These are phyloP conservation scores for Patiria miniata DNA, from an alignment of 35 echinoderm and acorn worm species.

Conservation along the genomic window DNA sequence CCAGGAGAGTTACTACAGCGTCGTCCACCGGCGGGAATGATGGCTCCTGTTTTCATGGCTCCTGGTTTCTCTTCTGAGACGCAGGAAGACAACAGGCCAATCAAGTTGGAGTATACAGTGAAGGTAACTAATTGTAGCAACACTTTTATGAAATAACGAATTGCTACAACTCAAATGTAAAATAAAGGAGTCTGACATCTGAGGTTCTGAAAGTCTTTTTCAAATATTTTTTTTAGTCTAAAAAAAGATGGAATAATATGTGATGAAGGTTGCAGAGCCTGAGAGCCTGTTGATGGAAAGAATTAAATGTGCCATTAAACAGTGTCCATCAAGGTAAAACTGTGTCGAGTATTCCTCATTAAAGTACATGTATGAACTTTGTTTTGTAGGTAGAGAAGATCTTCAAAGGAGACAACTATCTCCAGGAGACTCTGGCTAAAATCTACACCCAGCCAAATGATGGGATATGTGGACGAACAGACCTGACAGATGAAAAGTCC, in stretches of 20 bases:
- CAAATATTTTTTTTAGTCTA: too few relatives aligned
- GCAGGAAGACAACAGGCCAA: conserved; percentile 13
- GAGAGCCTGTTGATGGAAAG: too few relatives aligned
- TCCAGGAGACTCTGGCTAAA: conserved; percentile 54
- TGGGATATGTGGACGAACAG: conserved; percentile 55
- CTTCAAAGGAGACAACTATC: conserved; percentile 63
- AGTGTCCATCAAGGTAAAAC: too few relatives aligned
- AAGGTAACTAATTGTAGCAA: conserved; percentile 1
- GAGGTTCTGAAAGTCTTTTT: too few relatives aligned
- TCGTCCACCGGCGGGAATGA: not conserved
- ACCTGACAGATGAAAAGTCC: conserved; percentile 30
- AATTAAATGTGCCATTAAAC: too few relatives aligned
- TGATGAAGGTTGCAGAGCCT: too few relatives aligned
- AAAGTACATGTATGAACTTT: not conserved
- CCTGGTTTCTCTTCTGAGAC: not conserved
- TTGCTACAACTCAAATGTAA: too few relatives aligned
- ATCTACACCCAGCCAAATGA: conserved; percentile 49
- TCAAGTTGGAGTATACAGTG: conserved; percentile 68
- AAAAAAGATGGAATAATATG: too few relatives aligned
- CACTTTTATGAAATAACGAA: not conserved
- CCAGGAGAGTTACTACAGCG: not conserved
- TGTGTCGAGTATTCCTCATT: too few relatives aligned
- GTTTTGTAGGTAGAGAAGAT: conserved; percentile 60
- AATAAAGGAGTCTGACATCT: too few relatives aligned
- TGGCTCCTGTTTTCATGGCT: not conserved